Evolutionary conservation across 2,888 invertebrate genomes (phyloP).

Genomic region (Diadegma fenestrale): DNA sequence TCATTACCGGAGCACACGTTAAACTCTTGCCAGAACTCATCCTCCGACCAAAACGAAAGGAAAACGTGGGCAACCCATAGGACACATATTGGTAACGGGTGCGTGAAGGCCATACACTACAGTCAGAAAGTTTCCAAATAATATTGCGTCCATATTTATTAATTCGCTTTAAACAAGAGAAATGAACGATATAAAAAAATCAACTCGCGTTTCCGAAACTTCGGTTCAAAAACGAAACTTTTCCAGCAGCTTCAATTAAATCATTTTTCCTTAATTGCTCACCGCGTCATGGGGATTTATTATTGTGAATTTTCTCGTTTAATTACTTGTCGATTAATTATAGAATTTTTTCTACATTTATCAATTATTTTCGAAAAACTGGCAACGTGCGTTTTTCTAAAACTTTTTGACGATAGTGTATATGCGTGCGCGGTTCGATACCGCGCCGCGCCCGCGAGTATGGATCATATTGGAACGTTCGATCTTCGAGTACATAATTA

Average conservation of each 20-base stretch:
- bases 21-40: conserved; percentile 69
- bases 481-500: conserved; percentile 69
- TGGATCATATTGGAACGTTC: conserved; percentile 66
- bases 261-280: neutral
- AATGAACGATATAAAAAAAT: neutral
- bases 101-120: conserved; percentile 61
- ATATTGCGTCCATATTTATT: neutral
- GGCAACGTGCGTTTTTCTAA: neutral
- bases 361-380: neutral
- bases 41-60: conserved; percentile 43
- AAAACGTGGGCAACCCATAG: conserved; percentile 61
- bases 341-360: neutral
- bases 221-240: neutral
- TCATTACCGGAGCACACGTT: conserved; percentile 75
- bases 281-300: neutral
- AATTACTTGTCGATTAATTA: neutral
- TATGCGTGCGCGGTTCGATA: conserved; percentile 60
- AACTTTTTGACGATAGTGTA: conserved; percentile 23
- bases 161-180: neutral
- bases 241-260: too few relatives aligned
- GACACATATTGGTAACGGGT: conserved; percentile 66
- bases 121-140: neutral
- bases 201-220: neutral
- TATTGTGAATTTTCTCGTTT: neutral
- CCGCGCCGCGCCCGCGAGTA: conserved; percentile 28